phyloP scores from a whole-genome alignment of 2,113 vertebrate species.

The Psittacara wagleri region DNA sequence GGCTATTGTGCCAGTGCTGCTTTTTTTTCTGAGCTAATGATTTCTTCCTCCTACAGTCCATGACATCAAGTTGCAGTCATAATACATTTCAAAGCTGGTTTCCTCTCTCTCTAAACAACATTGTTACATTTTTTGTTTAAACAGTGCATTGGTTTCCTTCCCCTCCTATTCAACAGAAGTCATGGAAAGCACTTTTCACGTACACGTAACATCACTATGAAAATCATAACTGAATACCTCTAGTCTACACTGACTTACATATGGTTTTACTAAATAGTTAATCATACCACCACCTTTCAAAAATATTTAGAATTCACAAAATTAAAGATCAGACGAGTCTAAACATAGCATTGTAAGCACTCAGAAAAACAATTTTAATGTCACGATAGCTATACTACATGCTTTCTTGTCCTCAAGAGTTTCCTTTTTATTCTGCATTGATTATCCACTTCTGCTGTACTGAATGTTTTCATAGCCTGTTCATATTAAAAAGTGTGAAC shows the following conservation, averaged over 20 bases:
- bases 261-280: background rate
- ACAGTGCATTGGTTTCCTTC: constrained; percentile 8
- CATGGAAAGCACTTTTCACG: background rate
- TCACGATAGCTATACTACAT: background rate
- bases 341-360: background rate
- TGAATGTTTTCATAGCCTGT: background rate
- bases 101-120: constrained; percentile 15
- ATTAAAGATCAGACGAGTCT: background rate
- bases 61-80: background rate
- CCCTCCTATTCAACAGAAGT: background rate
- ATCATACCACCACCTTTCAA: background rate
- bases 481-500: constrained; percentile 13
- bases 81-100: constrained; percentile 36
- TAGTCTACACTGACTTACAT: background rate
- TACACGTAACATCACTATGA: background rate
- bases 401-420: background rate
- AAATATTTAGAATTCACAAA: background rate
- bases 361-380: background rate
- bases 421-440: background rate
- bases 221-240: background rate
- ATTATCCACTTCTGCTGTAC: background rate
- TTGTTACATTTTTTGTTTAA: constrained; percentile 13
- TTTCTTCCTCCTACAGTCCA: constrained; percentile 11
- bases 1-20: background rate
- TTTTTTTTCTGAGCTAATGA: background rate